Evolutionary conservation across 2,113 vertebrate genomes (phyloP).

Genomic region (Myotis lucifugus): DNA sequence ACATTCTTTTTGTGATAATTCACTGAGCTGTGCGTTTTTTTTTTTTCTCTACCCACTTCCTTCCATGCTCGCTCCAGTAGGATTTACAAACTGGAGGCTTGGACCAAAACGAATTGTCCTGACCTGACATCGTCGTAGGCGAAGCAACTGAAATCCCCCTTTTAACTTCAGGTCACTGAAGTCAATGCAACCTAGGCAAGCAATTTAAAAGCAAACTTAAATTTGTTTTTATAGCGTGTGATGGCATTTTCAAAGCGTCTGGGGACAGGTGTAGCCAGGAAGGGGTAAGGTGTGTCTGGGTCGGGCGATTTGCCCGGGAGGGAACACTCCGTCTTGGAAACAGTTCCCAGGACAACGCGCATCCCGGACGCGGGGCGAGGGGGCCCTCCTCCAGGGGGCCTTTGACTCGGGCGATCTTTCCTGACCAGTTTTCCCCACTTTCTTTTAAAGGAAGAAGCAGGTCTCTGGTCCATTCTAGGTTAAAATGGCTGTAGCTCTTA

Average conservation of each 20-base stretch:
- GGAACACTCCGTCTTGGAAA: background rate
- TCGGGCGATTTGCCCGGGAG: accelerated
- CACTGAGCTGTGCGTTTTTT: background rate
- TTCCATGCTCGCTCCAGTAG: background rate
- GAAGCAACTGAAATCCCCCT: background rate
- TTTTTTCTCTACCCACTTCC: background rate
- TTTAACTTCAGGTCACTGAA: background rate
- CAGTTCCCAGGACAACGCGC: background rate
- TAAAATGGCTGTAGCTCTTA: constrained; percentile 63
- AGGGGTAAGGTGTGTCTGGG: too few species aligned
- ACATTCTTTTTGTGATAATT: background rate
- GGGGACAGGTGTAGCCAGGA: background rate
- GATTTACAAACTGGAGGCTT: background rate
- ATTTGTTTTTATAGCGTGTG: background rate
- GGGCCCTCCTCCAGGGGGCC: background rate
- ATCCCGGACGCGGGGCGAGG: accelerated
- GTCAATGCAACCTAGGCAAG: background rate
- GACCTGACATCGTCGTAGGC: background rate
- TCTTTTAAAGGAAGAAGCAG: background rate
- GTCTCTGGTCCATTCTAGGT: background rate
- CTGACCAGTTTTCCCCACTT: background rate
- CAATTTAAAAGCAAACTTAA: background rate
- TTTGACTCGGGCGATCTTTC: background rate
- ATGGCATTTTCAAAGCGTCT: background rate
- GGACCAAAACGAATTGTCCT: background rate